A percentile compares a stretch with the other conserved stretches of the same genome.
Conservation (phyloP, 2,113 vertebrate genomes). For the Dasyprocta punctata region DNA sequence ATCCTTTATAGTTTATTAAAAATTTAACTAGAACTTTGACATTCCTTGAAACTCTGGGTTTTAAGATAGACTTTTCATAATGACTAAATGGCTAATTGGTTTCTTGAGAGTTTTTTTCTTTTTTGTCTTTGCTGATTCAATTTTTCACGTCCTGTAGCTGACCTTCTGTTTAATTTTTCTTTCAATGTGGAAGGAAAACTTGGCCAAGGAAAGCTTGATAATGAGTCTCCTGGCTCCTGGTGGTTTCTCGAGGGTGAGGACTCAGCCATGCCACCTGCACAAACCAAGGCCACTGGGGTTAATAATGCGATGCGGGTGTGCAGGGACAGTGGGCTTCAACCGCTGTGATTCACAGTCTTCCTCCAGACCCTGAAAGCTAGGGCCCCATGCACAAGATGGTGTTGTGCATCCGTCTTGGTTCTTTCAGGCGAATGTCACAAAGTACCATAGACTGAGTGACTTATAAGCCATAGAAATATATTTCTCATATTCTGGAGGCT, state of each 20-base stretch:
- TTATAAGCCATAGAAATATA: too few species aligned
- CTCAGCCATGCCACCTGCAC: rapidly evolving
- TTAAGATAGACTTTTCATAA: conserved; percentile 18
- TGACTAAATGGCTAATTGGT: conserved; percentile 48
- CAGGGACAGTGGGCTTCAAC: not conserved
- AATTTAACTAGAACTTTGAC: conserved; percentile 29
- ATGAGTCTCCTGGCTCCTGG: not conserved
- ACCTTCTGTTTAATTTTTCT: conserved; percentile 23
- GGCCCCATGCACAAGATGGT: not conserved
- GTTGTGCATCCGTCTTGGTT: rapidly evolving
- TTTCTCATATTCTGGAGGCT: not conserved
- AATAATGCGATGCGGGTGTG: not conserved
- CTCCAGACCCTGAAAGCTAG: rapidly evolving
- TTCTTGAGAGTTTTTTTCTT: conserved; percentile 20
- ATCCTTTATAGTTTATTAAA: conserved; percentile 60
- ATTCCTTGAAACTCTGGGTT: not conserved
- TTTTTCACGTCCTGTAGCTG: conserved; percentile 22
- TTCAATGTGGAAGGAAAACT: not conserved
- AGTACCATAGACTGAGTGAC: not conserved
- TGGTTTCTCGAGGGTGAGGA: not conserved
- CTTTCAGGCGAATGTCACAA: too few species aligned
- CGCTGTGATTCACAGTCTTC: not conserved
- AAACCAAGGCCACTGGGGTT: not conserved
- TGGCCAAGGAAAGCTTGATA: not conserved
- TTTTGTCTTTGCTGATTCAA: conserved; percentile 29